These are phyloP conservation scores for Chinchilla lanigera DNA, from an alignment of 2,113 vertebrate genomes.

Conservation along the genomic window DNA sequence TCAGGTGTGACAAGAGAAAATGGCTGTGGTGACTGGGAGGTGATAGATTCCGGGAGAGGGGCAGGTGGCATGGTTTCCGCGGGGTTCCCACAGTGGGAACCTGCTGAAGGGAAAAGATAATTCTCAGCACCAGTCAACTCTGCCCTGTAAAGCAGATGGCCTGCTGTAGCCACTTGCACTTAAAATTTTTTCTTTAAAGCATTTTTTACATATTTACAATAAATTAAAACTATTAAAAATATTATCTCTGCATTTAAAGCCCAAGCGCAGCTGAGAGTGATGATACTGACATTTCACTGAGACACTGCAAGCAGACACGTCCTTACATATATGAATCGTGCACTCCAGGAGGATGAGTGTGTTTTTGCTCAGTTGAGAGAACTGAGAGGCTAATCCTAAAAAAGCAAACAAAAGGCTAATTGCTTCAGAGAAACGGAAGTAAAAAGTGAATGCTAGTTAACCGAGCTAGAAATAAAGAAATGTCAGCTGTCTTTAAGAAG, in stretches of 20 bases:
- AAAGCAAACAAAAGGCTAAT: background rate
- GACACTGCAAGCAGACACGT: background rate
- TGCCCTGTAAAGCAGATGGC: background rate
- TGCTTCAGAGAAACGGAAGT: background rate
- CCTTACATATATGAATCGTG: background rate
- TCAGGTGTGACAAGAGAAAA: background rate
- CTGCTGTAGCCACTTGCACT: background rate
- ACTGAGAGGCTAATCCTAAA: background rate
- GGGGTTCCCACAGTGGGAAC: background rate
- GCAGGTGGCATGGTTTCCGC: too few species aligned
- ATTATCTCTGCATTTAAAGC: background rate
- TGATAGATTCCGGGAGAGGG: background rate
- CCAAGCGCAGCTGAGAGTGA: background rate
- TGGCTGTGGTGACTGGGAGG: background rate
- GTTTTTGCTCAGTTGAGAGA: background rate
- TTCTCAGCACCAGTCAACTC: background rate
- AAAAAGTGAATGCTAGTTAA: background rate
- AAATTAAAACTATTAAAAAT: background rate
- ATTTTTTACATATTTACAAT: background rate
- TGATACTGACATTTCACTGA: background rate
- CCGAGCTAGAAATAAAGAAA: background rate
- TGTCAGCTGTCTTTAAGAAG: background rate
- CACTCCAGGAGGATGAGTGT: background rate
- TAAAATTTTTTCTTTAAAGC: background rate
- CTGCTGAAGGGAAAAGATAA: background rate